phyloP scores from a whole-genome alignment of 2,888 invertebrate species.

The Amphipyra tragopoginis region DNA sequence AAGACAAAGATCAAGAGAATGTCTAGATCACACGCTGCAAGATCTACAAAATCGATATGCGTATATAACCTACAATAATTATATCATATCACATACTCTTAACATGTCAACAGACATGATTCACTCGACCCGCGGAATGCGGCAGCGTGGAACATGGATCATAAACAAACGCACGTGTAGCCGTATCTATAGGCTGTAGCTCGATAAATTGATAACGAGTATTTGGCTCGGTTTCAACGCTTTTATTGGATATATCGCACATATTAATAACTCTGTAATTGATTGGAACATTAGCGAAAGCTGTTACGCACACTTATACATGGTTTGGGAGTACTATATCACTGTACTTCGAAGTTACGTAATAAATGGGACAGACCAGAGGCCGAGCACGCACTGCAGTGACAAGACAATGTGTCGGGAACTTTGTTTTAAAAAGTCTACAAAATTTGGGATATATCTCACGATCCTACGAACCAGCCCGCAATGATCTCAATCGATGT shows the following conservation, averaged over 20 bases:
- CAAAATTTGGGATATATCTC: too few species aligned
- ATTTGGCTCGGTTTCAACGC: slow-evolving; percentile 50
- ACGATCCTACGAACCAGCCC: too few species aligned
- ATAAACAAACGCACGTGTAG: slow-evolving; percentile 61
- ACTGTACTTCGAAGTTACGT: slow-evolving; percentile 6
- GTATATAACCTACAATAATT: slow-evolving; percentile 26
- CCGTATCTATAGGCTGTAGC: slow-evolving; percentile 40
- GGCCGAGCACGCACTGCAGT: too few species aligned
- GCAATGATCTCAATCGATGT: too few species aligned
- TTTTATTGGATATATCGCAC: slow-evolving; percentile 37
- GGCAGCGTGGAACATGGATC: slow-evolving; percentile 49
- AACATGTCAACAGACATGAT: slow-evolving; percentile 53
- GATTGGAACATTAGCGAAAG: slow-evolving; percentile 47
- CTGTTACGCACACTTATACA: slow-evolving; percentile 25
- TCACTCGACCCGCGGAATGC: slow-evolving; percentile 55
- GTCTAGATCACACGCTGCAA: background rate
- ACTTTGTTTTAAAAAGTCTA: too few species aligned
- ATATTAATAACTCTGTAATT: slow-evolving; percentile 52
- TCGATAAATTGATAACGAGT: slow-evolving; percentile 57
- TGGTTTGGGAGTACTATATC: slow-evolving; percentile 5
- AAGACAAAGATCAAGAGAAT: background rate
- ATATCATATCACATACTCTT: slow-evolving; percentile 37
- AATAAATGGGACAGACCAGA: background rate
- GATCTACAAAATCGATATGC: background rate
- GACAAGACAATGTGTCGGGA: too few species aligned